Percentiles rank a stretch among this genome's conserved stretches.
phyloP scores from a whole-genome alignment of 1,140 invertebrate species.

The Drosophila sucinea region DNA sequence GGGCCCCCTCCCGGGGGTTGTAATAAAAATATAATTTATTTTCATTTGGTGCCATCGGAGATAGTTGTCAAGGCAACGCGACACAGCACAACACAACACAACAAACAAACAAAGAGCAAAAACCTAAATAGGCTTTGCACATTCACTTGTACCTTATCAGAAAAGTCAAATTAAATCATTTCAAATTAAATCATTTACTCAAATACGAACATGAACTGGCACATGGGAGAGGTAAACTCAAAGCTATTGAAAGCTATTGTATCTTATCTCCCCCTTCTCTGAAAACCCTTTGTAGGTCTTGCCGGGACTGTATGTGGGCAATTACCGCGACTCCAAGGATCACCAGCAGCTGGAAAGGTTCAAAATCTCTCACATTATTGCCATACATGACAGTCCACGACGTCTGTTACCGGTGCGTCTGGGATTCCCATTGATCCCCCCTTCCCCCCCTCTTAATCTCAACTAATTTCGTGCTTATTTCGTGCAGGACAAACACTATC shows the following conservation, averaged over 20 bases:
- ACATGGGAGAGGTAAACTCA: constrained; percentile 59
- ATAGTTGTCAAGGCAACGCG: constrained; percentile 57
- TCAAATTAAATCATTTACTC: too few species aligned
- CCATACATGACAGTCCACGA: constrained; percentile 96
- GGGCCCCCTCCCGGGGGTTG: neutral
- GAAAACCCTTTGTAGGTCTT: constrained; percentile 87
- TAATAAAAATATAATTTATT: neutral
- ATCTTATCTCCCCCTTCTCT: too few species aligned
- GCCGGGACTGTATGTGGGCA: constrained; percentile 93
- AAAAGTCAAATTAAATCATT: neutral
- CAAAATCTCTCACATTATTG: constrained; percentile 97
- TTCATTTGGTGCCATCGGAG: constrained; percentile 25
- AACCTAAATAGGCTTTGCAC: constrained; percentile 21
- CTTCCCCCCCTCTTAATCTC: neutral
- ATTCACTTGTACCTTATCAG: neutral
- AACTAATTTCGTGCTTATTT: too few species aligned
- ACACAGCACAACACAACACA: constrained; percentile 11
- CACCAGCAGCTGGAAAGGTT: constrained; percentile 92
- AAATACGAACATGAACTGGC: constrained; percentile 53
- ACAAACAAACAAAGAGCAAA: constrained; percentile 22
- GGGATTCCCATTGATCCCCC: too few species aligned
- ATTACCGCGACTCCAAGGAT: constrained; percentile 97
- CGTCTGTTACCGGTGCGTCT: constrained; percentile 91
- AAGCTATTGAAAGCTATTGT: too few species aligned
- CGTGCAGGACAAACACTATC: constrained; percentile 95